Evolutionary conservation across 2,888 invertebrate genomes (phyloP), one percentile per base, ranked within the genome.

Genomic region (Lutraria lutraria): DNA sequence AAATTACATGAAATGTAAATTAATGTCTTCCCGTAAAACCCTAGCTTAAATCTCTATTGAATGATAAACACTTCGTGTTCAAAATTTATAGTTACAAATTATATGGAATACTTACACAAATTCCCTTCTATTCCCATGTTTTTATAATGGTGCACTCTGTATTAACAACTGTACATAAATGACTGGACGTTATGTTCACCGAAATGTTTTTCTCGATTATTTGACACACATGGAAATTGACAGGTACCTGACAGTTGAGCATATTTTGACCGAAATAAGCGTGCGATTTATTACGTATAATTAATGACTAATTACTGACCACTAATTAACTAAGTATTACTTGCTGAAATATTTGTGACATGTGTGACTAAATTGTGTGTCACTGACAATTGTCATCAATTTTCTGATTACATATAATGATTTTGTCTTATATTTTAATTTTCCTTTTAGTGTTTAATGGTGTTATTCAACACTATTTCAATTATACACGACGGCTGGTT

Each of bases 281-380:
- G 76, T 76, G 76, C 34, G 31, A 16, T 76, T 76, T 76, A 76
- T 76, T 76, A 76, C 76, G 34, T 31, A 6, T 76, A 76, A 76
- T 76, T 76, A 76, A 76, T 76, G 76, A 76, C 76, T 34, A 76
- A 76, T 76, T 34, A 76, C 31, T 31, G 16, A 76, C 76, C 76
- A 34, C 15, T 76, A 34, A 76, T 76, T 19, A 76, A 76, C 31
- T 19, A 12, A 76, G 16, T 31, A 34, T 31, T 76, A 34, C 76
- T 76, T 31, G 16, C 34, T 13, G 63, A 68, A 68, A 25, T 43
- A 43, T 43, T 4, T 43, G 43, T 43, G 43, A 43, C 63, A 68
- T 68, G n/a, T 25, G 63, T 68, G 25, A n/a, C 8, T 8, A 10
- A 13, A 25, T 15, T 8, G n/a, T 68, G 63, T 25, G 25, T 25